Percentiles rank a stretch among this genome's conserved stretches.
Conservation (phyloP, 2,888 invertebrate genomes). For the Habrosyne pyritoides region DNA sequence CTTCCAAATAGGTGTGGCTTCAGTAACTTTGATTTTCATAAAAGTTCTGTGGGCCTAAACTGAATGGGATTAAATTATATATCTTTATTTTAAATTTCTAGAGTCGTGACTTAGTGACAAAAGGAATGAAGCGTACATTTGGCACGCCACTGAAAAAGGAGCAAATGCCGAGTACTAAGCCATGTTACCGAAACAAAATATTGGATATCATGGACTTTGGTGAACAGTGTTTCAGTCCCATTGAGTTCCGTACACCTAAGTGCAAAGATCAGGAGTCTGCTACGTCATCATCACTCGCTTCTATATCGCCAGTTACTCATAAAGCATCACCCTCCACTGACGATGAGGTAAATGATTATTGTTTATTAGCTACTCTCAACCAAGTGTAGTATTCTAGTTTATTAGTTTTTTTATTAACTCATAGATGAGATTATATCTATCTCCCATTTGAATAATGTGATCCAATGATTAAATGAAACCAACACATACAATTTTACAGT, state of each 20-base stretch:
- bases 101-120: slow-evolving; percentile 58
- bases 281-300: slow-evolving; percentile 61
- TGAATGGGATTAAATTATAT: neutral
- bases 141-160: slow-evolving; percentile 65
- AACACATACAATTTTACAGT: too few relatives aligned
- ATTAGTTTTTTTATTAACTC: too few relatives aligned
- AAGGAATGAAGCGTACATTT: slow-evolving; percentile 75
- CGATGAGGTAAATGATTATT: slow-evolving; percentile 61
- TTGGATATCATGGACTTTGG: slow-evolving; percentile 69
- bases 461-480: too few relatives aligned
- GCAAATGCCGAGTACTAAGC: slow-evolving; percentile 39
- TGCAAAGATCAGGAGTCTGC: slow-evolving; percentile 47
- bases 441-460: too few relatives aligned
- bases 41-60: neutral
- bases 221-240: slow-evolving; percentile 71
- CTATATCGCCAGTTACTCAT: slow-evolving; percentile 70
- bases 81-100: slow-evolving; percentile 31
- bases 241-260: slow-evolving; percentile 65
- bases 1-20: too few relatives aligned
- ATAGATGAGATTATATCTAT: too few relatives aligned
- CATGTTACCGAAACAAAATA: slow-evolving; percentile 68
- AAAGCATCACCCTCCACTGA: slow-evolving; percentile 55
- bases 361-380: too few relatives aligned
- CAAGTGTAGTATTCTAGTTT: too few relatives aligned
- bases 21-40: too few relatives aligned